Percentiles rank a stretch among this genome's conserved stretches.
phyloP scores from a whole-genome alignment of 1,140 invertebrate species.

The Cardiocondyla obscurior region DNA sequence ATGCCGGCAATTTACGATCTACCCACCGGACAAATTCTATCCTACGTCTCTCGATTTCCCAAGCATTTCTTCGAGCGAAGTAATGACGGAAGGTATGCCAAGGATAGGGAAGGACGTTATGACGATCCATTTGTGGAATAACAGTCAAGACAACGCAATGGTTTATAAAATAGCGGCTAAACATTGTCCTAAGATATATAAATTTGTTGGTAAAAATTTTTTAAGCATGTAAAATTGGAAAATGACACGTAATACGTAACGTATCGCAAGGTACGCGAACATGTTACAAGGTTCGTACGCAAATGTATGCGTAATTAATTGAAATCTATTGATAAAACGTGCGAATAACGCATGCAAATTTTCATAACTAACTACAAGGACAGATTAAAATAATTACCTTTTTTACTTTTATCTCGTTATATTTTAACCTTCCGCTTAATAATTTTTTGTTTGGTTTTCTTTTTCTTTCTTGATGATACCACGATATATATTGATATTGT shows the following conservation, averaged over 20 bases:
- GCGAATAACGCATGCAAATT: no score
- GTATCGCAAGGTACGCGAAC: neutral
- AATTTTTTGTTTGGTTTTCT: no score
- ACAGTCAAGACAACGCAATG: neutral
- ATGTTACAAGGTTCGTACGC: neutral
- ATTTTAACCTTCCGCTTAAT: no score
- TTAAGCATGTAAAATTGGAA: neutral
- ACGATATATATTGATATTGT: no score
- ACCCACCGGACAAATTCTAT: slow-evolving; percentile 6
- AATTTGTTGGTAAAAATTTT: neutral
- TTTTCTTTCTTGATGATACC: no score
- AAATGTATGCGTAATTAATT: neutral
- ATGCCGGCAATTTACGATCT: neutral
- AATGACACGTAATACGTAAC: neutral
- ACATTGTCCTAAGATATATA: slow-evolving; percentile 13
- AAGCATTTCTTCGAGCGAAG: no score
- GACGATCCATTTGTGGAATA: neutral
- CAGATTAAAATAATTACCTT: no score
- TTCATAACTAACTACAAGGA: no score
- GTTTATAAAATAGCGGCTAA: neutral
- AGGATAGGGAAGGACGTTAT: neutral
- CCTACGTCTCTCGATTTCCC: neutral
- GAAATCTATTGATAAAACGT: neutral
- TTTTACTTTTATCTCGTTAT: no score
- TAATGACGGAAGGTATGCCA: neutral